phyloP scores from a whole-genome alignment of 2,797 vertebrate genomes.

The Dipus sagitta region DNA sequence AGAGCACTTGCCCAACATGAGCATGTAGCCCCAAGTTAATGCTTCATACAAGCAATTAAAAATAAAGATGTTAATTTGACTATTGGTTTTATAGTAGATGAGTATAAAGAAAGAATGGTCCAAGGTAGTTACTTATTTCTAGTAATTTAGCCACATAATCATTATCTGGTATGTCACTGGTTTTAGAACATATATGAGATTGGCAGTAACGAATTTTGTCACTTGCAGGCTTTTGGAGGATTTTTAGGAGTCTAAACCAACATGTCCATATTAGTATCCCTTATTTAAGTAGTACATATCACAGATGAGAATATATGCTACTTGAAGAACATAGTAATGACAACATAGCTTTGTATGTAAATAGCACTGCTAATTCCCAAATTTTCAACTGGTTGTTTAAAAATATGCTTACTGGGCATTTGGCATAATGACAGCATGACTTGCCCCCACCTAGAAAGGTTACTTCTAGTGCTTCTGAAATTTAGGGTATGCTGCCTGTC shows the following conservation, averaged over 20 bases:
- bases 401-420: background rate
- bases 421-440: background rate
- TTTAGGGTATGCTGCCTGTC: background rate
- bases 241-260: conserved; percentile 26
- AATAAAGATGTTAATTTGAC: background rate
- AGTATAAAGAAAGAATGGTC: conserved; percentile 1
- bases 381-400: background rate
- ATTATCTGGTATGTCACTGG: background rate
- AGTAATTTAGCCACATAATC: conserved; percentile 2
- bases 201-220: background rate
- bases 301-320: background rate
- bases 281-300: background rate
- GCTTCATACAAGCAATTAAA: too few species aligned
- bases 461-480: background rate
- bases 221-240: background rate
- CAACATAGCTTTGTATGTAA: background rate
- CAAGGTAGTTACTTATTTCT: background rate
- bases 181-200: background rate
- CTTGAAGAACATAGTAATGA: background rate
- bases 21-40: too few species aligned
- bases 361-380: background rate
- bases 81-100: background rate
- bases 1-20: too few species aligned
- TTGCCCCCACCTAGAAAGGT: background rate
- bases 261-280: background rate